Base-by-base conservation (phyloP, 2,797 vertebrate species). In the Erpetoichthys calabaricus region DNA sequence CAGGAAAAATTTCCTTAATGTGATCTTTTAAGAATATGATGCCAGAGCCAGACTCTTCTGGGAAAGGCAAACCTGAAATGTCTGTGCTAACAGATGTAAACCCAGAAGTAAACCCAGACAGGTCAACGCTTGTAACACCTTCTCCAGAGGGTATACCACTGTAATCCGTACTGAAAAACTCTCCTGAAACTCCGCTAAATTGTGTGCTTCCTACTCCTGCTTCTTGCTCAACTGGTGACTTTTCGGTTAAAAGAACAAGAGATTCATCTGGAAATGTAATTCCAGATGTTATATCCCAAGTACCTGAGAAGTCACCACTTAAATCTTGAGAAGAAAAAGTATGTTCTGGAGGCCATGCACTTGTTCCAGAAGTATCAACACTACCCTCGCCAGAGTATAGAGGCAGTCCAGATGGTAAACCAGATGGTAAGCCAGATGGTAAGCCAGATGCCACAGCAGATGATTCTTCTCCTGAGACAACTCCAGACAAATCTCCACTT, bases 381-480 rank as follows among this genome's bases (percentile, higher is more conserved):
- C 56, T 57, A 1, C 9, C 1, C 3, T 42, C 7, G 3, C 45
- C 45, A 4, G 44, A 8, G 25, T 25, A 25, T 25, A 25, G 25
- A 25, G 25, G 25, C 25, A 25, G 25, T 5, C 74, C 82, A 3
- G 83, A 82, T 42, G 76, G 56, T 5, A 78, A 50, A 7, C 71
- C 82, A 42, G 78, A 80, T 57, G 60, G 75, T 57, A 59, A 67
- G 42, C 62, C 77, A 0, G 80, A 79, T 45, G 55, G 55, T 45
- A 45, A 25, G 44, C 46, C 25, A 25, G 25, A 25, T 25, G 25
- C 57, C 45, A 44, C 56, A 25, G 58, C 62, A 45, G 62, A 63
- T 1, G 78, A 69, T 58, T 77, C 62, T 62, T 76, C 80, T 4
- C 80, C 84, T 63, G 69, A 69, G 69, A 60, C 71, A 0, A 46